Conservation (phyloP, 2,113 vertebrate species). For the Sylvietta virens region DNA sequence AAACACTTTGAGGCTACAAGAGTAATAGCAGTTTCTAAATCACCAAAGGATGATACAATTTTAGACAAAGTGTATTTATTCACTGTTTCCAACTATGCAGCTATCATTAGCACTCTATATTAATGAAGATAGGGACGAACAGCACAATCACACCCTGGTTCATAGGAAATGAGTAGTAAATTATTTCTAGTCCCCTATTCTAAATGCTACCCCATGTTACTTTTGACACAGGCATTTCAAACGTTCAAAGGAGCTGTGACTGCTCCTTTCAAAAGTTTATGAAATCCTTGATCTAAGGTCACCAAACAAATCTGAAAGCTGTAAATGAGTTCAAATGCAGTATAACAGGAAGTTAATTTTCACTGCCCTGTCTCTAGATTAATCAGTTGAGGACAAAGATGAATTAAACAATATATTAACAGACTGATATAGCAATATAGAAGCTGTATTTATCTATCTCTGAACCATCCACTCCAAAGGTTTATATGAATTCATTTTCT, state of each 20-base stretch:
- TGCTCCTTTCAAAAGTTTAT: slow-evolving; percentile 32
- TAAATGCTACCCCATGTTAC: not conserved
- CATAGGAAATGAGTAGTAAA: not conserved
- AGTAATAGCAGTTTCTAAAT: not conserved
- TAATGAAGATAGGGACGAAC: not conserved
- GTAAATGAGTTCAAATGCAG: slow-evolving; percentile 28
- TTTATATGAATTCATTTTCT: slow-evolving; percentile 26
- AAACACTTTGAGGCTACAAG: not conserved
- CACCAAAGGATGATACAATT: not conserved
- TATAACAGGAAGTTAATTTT: slow-evolving; percentile 55
- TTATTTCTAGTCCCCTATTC: not conserved
- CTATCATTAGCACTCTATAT: not conserved
- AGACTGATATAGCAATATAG: slow-evolving; percentile 13
- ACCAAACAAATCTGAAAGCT: slow-evolving; percentile 18
- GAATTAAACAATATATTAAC: slow-evolving; percentile 55
- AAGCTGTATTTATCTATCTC: slow-evolving; percentile 44
- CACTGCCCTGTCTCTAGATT: slow-evolving; percentile 49
- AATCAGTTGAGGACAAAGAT: slow-evolving; percentile 60
- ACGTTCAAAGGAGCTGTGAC: not conserved
- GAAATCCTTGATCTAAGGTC: slow-evolving; percentile 47
- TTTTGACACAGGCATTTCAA: not conserved
- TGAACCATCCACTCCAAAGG: slow-evolving; percentile 14
- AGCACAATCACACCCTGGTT: not conserved
- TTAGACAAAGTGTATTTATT: not conserved
- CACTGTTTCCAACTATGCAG: not conserved